phyloP scores from a whole-genome alignment of 2,888 invertebrate genomes.

The Synanthedon tipuliformis region DNA sequence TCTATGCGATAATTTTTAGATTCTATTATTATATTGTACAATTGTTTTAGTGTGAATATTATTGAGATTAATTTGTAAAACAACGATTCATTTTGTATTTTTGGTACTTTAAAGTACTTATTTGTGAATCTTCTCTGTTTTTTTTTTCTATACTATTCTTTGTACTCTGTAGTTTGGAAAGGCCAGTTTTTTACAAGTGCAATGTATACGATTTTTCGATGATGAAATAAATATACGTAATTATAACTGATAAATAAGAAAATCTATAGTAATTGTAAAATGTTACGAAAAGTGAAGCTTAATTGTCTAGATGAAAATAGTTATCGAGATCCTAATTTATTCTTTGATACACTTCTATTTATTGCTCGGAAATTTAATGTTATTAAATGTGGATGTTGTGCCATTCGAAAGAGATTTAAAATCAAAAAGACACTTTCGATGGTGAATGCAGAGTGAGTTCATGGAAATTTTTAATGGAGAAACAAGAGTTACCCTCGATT shows the following conservation, averaged over 20 bases:
- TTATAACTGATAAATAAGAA: conserved; percentile 59
- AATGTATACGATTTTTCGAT: conserved; percentile 71
- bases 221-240: conserved; percentile 70
- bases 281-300: conserved; percentile 54
- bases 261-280: conserved; percentile 59
- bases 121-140: conserved; percentile 44
- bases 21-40: conserved; percentile 60
- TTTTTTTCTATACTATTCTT: conserved; percentile 29
- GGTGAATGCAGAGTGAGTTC: conserved; percentile 6
- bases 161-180: conserved; percentile 43
- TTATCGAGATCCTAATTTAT: conserved; percentile 37
- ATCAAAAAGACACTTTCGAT: conserved; percentile 34
- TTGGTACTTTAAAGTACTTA: conserved; percentile 35
- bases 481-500: conserved; percentile 62
- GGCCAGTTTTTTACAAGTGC: conserved; percentile 68
- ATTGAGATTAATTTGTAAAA: conserved; percentile 57
- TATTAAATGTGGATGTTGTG: conserved; percentile 31
- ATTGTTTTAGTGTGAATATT: conserved; percentile 69
- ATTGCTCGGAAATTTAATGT: conserved; percentile 22
- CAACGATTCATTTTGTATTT: conserved; percentile 43
- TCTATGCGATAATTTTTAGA: conserved; percentile 58
- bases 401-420: conserved; percentile 34
- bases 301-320: conserved; percentile 37
- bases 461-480: conserved; percentile 20
- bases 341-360: conserved; percentile 51